Conservation (phyloP, 37 sponge, comb jelly and placozoan species). For the Diacarnus erythraeanus region DNA sequence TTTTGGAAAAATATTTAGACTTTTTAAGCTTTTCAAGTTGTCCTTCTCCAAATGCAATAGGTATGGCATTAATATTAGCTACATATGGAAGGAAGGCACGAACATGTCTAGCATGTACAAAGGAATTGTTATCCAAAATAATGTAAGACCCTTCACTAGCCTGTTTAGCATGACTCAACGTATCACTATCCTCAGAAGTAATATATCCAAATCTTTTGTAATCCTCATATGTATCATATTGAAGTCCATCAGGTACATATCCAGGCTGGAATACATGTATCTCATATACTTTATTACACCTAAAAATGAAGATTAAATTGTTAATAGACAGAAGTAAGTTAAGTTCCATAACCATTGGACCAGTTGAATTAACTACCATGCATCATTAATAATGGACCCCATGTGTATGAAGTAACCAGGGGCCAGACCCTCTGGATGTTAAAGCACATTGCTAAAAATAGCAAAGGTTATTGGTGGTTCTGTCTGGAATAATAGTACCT, state of each 20-base stretch:
- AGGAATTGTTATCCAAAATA: neutral
- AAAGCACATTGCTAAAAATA: neutral
- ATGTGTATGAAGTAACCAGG: no score
- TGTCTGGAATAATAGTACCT: no score
- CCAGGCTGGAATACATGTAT: conserved; percentile 8
- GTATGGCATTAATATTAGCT: neutral
- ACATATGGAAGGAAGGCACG: neutral
- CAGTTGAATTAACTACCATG: no score
- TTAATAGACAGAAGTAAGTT: no score
- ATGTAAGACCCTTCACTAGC: conserved; percentile 43
- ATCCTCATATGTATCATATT: neutral
- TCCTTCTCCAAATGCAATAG: neutral
- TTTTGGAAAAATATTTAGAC: neutral
- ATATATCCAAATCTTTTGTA: conserved; percentile 31
- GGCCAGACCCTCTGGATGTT: no score
- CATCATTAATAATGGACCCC: no score
- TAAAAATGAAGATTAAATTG: no score
- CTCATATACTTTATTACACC: conserved; percentile 30
- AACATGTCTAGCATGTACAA: conserved; percentile 5
- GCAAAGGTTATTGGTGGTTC: no score
- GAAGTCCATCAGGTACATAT: neutral
- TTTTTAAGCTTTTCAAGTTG: neutral
- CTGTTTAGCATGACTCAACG: conserved; percentile 39
- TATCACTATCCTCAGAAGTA: conserved; percentile 30
- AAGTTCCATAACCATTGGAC: no score